Conservation (phyloP, 2,113 vertebrate species). For the Siniperca chuatsi region DNA sequence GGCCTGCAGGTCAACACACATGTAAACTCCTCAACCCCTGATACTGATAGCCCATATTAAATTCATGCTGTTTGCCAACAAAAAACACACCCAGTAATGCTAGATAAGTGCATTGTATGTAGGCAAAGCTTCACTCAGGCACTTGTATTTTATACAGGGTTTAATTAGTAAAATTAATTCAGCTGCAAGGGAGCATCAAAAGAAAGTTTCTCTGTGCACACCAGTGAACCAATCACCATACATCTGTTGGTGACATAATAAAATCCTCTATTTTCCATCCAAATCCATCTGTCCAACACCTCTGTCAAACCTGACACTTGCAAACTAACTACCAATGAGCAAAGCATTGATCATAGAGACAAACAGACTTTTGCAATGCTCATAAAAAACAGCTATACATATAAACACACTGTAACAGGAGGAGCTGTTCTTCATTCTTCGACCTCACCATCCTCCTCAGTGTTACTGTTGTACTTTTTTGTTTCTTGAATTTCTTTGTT, state of each 20-base stretch:
- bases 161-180: slow-evolving; percentile 7
- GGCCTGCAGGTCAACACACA: too few relatives aligned
- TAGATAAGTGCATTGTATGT: background rate
- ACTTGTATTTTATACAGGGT: background rate
- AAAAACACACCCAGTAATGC: background rate
- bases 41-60: background rate
- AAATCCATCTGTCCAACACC: slow-evolving; percentile 8
- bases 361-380: background rate
- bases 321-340: background rate
- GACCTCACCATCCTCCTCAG: too few relatives aligned
- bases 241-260: slow-evolving; percentile 24
- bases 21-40: background rate
- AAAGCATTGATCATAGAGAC: background rate
- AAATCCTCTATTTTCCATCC: background rate
- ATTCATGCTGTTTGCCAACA: background rate
- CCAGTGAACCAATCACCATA: slow-evolving; percentile 12
- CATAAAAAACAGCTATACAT: background rate
- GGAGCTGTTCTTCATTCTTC: background rate
- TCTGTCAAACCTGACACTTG: slow-evolving; percentile 8
- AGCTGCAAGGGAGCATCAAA: slow-evolving; percentile 11
- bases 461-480: background rate
- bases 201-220: background rate
- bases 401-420: background rate
- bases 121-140: background rate
- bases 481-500: background rate